Conservation (phyloP, 2,113 vertebrate species). For the Pluvialis apricaria region DNA sequence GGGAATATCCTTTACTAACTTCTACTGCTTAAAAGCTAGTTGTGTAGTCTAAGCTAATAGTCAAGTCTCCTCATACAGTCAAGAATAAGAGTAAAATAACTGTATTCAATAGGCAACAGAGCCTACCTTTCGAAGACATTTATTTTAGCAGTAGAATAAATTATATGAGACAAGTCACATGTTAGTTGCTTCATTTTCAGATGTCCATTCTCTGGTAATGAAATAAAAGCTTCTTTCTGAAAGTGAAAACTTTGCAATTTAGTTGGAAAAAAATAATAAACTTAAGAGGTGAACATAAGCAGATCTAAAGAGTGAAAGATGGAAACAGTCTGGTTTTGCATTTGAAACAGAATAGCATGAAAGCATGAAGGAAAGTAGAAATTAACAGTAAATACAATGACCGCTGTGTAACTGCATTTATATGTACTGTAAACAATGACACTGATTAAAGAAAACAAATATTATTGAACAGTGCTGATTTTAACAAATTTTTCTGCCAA, state of each 20-base stretch:
- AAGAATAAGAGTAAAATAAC: not conserved
- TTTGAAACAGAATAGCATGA: not conserved
- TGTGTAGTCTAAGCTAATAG: not conserved
- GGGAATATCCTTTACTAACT: not conserved
- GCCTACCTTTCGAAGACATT: not conserved
- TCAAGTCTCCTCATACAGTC: not conserved
- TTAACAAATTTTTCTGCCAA: not conserved
- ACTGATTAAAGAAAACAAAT: not conserved
- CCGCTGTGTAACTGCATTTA: not conserved
- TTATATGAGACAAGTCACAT: not conserved
- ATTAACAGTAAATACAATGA: not conserved
- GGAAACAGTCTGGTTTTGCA: not conserved
- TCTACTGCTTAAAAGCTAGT: not conserved
- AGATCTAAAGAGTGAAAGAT: not conserved
- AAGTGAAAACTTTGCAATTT: not conserved
- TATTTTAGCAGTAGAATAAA: not conserved
- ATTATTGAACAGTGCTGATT: not conserved
- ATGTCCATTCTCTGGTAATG: not conserved
- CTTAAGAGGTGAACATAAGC: not conserved
- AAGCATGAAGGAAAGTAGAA: not conserved
- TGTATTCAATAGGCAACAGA: not conserved
- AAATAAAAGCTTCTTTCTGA: not conserved
- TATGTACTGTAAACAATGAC: not conserved
- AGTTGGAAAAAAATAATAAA: not conserved
- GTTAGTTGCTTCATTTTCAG: not conserved